phyloP scores from a whole-genome alignment of 2,888 invertebrate genomes.

The Dermolepida albohirtum region DNA sequence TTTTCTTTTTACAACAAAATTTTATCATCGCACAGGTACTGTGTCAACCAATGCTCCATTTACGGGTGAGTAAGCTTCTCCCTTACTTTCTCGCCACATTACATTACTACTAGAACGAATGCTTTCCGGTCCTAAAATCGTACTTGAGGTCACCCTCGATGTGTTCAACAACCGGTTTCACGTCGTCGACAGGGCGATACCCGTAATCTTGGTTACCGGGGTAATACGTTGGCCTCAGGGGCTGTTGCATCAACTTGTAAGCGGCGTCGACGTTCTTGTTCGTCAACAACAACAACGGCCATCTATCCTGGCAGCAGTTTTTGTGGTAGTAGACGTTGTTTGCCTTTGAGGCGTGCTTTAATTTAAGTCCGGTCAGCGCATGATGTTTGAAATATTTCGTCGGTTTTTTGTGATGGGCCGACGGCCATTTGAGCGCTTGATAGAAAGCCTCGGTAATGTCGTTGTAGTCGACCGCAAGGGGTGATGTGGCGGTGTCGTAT shows the following conservation, averaged over 20 bases:
- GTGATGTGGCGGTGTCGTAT: conserved; percentile 17
- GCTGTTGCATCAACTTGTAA: conserved; percentile 25
- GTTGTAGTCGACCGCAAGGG: conserved; percentile 9
- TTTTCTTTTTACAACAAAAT: no score
- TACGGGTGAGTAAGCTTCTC: background rate
- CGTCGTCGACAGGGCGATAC: conserved; percentile 31
- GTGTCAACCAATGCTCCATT: no score
- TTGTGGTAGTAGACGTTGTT: conserved; percentile 31
- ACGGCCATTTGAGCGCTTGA: conserved; percentile 19
- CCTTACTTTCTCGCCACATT: conserved; percentile 2
- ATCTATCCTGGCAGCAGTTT: conserved; percentile 43
- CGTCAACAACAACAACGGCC: conserved; percentile 33
- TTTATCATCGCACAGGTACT: background rate
- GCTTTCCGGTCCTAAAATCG: conserved; percentile 62
- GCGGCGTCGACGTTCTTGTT: conserved; percentile 5
- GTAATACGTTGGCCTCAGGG: conserved; percentile 29
- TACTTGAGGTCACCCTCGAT: conserved; percentile 61
- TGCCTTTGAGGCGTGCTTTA: conserved; percentile 40
- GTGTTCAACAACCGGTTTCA: conserved; percentile 61
- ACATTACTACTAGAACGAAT: conserved; percentile 48
- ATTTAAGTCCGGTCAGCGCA: conserved; percentile 35
- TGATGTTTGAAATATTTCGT: conserved; percentile 40
- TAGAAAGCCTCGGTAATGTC: conserved; percentile 4
- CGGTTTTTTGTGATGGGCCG: conserved; percentile 31
- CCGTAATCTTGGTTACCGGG: conserved; percentile 44